Conservation (phyloP, 2,888 invertebrate species). For the Catocala sponsa region DNA sequence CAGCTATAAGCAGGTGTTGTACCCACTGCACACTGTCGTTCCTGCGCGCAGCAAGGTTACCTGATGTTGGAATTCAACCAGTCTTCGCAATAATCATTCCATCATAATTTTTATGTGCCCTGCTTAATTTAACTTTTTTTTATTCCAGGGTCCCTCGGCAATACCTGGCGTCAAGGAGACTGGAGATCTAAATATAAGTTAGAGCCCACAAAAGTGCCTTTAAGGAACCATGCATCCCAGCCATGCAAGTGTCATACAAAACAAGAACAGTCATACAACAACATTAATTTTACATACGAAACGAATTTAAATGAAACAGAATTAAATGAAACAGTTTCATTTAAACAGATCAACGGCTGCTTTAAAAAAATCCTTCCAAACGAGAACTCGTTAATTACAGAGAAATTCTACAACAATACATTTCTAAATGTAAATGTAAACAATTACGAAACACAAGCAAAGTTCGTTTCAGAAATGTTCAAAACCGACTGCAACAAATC, state of each 20-base stretch:
- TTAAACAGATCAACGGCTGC: conserved; percentile 61
- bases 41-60: too few species aligned
- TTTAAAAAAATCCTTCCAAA: conserved; percentile 66
- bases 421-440: conserved; percentile 64
- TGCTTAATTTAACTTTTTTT: not conserved
- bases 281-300: conserved; percentile 33
- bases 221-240: conserved; percentile 61
- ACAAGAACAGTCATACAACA: conserved; percentile 22
- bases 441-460: conserved; percentile 75
- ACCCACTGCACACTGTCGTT: too few species aligned
- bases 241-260: conserved; percentile 57
- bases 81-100: too few species aligned
- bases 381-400: conserved; percentile 71
- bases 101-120: too few species aligned
- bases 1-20: too few species aligned
- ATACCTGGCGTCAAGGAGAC: conserved; percentile 94
- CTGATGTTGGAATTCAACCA: too few species aligned
- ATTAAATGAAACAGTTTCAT: conserved; percentile 43
- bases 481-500: conserved; percentile 49
- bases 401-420: conserved; percentile 76
- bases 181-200: conserved; percentile 86
- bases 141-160: conserved; percentile 90
- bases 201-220: conserved; percentile 67
- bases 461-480: conserved; percentile 78
- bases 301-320: conserved; percentile 40